Evolutionary conservation across 1,140 invertebrate species (phyloP), one percentile per base, ranked within the genome.

Genomic region (Neodiprion pinetum): DNA sequence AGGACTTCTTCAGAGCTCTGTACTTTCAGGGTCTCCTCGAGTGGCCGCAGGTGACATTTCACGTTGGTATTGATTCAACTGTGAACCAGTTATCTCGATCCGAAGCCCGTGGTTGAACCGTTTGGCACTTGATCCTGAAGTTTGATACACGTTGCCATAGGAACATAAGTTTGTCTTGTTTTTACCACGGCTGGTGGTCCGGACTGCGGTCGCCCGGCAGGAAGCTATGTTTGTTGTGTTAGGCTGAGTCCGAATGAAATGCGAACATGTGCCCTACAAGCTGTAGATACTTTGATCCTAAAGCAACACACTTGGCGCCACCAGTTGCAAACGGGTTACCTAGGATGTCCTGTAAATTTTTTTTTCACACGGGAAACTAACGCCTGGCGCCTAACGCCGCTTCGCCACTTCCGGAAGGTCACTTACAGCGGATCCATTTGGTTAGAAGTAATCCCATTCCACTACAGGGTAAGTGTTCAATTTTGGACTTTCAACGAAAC

Each of bases 141-240:
- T 61, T 61, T 61, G 53, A 61, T 61, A 12, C 28, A 40, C 53
- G 53, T 61, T 61, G 53, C 53, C 53, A 61, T 61, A 61, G 53
- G 53, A 12, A 61, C 53, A 12, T 17, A 61, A 61, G 53, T 61
- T 61, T 61, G 5, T 14, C n/a, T 8, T 61, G 53, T 61, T 61
- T 61, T 61, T 61, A 61, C 68, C 68, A 28, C 47, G 4, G 68
- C 68, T 69, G 40, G 70, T 71, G 70, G 70, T 48, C 70, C 70
- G 70, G 14, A 69, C 73, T 80, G 53, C 75, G 78, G 74, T 78
- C 17, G 40, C 70, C 77, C 76, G 75, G 71, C 80, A 82, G 82
- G 84, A 83, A 84, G 77, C 77, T 74, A 71, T 85, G 82, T 85
- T 86, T 86, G 84, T 86, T 86, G 82, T 86, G 80, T 84, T 86